Evolutionary conservation across 2,888 invertebrate genomes (phyloP).

Genomic region (Eilema griseolum): DNA sequence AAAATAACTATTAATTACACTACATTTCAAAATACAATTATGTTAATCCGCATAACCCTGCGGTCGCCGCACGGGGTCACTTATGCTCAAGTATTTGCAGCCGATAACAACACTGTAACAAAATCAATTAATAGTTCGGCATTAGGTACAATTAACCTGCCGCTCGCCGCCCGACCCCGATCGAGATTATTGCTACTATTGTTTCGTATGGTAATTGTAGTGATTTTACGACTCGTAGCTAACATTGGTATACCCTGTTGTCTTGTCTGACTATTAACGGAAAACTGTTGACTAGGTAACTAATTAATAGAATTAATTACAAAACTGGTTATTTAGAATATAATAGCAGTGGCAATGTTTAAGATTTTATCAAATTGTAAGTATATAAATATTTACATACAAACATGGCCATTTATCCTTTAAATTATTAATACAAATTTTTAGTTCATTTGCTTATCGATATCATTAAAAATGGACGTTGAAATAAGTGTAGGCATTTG

Average conservation of each 20-base stretch:
- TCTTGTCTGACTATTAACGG: constrained; percentile 5
- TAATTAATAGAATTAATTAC: not conserved
- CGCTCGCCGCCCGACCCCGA: constrained; percentile 44
- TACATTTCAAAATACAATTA: constrained; percentile 29
- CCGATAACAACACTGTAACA: constrained; percentile 58
- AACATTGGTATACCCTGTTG: constrained; percentile 12
- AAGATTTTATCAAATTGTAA: constrained; percentile 1
- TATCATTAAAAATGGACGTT: not conserved
- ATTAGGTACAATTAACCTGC: constrained; percentile 61
- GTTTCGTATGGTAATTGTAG: constrained; percentile 49
- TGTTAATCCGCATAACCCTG: constrained; percentile 29
- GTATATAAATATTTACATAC: not conserved
- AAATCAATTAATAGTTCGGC: constrained; percentile 80
- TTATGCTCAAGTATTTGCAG: constrained; percentile 40
- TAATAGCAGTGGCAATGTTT: not conserved
- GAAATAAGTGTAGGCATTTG: not conserved
- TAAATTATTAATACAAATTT: not conserved
- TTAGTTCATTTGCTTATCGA: not conserved
- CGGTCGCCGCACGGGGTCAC: constrained; percentile 26
- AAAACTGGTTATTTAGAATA: not conserved
- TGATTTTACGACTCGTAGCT: constrained; percentile 30
- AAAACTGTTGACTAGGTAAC: not conserved
- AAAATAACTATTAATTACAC: constrained; percentile 19
- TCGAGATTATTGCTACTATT: constrained; percentile 48
- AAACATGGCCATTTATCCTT: not conserved